phyloP scores from a whole-genome alignment of 2,888 invertebrate species.

The Ligdia adustata region DNA sequence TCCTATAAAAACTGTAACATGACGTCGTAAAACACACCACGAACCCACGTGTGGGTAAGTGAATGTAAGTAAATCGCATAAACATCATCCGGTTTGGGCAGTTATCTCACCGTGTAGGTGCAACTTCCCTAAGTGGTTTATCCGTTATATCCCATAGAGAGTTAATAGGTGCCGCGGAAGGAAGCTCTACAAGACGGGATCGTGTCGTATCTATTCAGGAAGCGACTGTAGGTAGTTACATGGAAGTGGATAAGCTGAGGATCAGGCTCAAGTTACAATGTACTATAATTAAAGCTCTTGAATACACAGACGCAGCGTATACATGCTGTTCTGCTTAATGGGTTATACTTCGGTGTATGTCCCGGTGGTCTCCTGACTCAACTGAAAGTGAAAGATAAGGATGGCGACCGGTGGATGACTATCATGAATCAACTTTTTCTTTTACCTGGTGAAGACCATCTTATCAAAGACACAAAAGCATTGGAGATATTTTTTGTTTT shows the following conservation, averaged over 20 bases:
- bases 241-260: constrained; percentile 64
- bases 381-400: constrained; percentile 40
- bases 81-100: constrained; percentile 32
- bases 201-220: constrained; percentile 74
- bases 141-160: constrained; percentile 56
- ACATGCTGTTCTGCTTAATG: constrained; percentile 32
- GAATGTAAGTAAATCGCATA: constrained; percentile 28
- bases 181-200: constrained; percentile 72
- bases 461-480: constrained; percentile 22
- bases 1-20: constrained; percentile 37
- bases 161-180: constrained; percentile 64
- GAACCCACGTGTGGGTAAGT: constrained; percentile 37
- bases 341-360: too few species aligned
- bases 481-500: background rate
- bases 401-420: constrained; percentile 33
- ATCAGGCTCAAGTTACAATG: constrained; percentile 60
- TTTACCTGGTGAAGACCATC: constrained; percentile 10
- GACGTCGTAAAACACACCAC: constrained; percentile 30
- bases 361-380: constrained; percentile 56
- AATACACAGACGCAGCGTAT: constrained; percentile 26
- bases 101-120: constrained; percentile 45
- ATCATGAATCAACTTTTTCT: constrained; percentile 39
- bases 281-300: constrained; percentile 48
- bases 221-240: constrained; percentile 58
- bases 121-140: constrained; percentile 71